phyloP scores from a whole-genome alignment of 2,797 vertebrate genomes.

The Fringilla coelebs region DNA sequence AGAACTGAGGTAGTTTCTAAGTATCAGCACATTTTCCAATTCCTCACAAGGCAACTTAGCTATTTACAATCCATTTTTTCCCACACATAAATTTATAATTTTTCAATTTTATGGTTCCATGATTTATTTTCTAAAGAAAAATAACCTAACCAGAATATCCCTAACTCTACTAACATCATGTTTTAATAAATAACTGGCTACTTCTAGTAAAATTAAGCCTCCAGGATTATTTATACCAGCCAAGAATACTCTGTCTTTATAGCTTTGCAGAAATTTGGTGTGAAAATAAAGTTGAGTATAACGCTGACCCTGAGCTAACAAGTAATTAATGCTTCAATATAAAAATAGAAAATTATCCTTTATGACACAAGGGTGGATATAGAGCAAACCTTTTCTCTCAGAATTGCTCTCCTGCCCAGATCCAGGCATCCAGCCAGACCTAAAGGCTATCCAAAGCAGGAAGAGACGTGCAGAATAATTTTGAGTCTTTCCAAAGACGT shows the following conservation, averaged over 20 bases:
- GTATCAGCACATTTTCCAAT: conserved; percentile 75
- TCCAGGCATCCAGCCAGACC: not conserved
- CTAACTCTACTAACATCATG: conserved; percentile 73
- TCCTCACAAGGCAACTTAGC: conserved; percentile 71
- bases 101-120: conserved; percentile 64
- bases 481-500: conserved; percentile 47
- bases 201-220: conserved; percentile 75
- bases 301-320: conserved; percentile 77
- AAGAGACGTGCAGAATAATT: conserved; percentile 49
- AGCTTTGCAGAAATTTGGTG: conserved; percentile 70
- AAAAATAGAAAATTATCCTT: conserved; percentile 76
- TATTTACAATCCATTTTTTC: conserved; percentile 76
- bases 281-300: conserved; percentile 70
- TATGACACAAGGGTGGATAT: conserved; percentile 56
- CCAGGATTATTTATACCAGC: conserved; percentile 68
- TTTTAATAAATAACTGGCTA: conserved; percentile 82
- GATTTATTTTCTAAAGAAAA: conserved; percentile 66
- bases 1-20: conserved; percentile 80
- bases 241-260: conserved; percentile 67
- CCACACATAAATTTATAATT: conserved; percentile 66
- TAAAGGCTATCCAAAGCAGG: conserved; percentile 45
- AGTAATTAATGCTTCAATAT: conserved; percentile 74
- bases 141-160: conserved; percentile 68
- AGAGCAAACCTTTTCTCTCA: conserved; percentile 44
- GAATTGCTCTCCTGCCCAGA: not conserved